Percentiles rank a stretch among this genome's conserved stretches.
These are phyloP conservation scores for Oncorhynchus nerka DNA, from an alignment of 2,113 vertebrate species.

Conservation along the genomic window DNA sequence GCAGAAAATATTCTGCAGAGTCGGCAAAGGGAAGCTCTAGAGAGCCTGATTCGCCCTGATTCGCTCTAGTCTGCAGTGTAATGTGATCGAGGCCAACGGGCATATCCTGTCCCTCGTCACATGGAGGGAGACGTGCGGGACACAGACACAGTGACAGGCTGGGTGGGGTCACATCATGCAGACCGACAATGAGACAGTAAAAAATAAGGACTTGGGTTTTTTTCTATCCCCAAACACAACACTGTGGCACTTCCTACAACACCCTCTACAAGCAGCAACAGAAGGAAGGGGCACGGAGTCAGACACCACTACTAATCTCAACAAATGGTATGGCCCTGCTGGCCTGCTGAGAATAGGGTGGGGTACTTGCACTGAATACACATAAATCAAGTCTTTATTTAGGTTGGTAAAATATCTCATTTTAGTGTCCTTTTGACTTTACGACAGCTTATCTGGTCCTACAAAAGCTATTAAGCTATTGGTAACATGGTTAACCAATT, in stretches of 20 bases:
- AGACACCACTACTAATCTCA: not conserved
- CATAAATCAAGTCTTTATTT: not conserved
- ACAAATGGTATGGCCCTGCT: not conserved
- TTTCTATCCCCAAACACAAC: not conserved
- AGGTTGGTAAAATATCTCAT: not conserved
- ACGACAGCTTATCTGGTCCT: not conserved
- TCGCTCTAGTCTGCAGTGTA: not conserved
- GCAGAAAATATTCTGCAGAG: not conserved
- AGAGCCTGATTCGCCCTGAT: not conserved
- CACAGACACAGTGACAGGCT: not conserved
- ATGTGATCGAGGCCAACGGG: not conserved
- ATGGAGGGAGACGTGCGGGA: not conserved
- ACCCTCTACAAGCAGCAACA: not conserved
- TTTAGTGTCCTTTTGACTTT: not conserved
- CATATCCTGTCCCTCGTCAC: not conserved
- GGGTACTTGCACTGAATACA: not conserved
- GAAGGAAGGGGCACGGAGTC: not conserved
- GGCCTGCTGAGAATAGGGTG: not conserved
- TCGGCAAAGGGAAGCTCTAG: not conserved
- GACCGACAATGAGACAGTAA: not conserved
- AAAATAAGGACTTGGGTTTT: too few relatives aligned
- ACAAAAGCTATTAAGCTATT: not conserved
- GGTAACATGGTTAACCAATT: not conserved
- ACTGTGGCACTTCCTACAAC: conserved; percentile 3
- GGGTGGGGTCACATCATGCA: not conserved